Percentiles rank a stretch among this genome's conserved stretches.
phyloP scores from a whole-genome alignment of 1,140 invertebrate genomes.

The Drosophila athabasca region DNA sequence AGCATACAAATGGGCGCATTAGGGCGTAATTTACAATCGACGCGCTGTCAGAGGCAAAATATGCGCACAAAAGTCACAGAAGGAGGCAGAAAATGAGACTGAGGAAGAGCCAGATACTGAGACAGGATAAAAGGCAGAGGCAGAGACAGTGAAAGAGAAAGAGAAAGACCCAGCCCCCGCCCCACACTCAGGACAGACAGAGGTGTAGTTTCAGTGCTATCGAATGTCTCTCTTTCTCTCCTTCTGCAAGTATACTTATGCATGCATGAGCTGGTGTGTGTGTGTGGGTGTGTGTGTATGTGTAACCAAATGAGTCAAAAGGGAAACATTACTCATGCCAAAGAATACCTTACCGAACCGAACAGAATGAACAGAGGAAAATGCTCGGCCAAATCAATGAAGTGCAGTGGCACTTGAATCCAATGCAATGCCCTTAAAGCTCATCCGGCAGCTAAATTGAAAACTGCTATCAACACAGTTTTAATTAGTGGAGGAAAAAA shows the following conservation, averaged over 20 bases:
- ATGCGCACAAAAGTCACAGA: slow-evolving; percentile 49
- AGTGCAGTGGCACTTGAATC: slow-evolving; percentile 1
- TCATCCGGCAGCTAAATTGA: slow-evolving; percentile 46
- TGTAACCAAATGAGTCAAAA: slow-evolving; percentile 78
- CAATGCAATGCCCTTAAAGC: slow-evolving; percentile 6
- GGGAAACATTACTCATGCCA: slow-evolving; percentile 78
- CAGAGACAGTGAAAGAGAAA: slow-evolving; percentile 17
- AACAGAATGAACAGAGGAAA: not conserved
- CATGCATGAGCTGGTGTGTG: slow-evolving; percentile 30
- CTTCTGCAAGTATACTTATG: slow-evolving; percentile 31
- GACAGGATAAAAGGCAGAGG: not conserved
- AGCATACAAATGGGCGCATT: slow-evolving; percentile 82
- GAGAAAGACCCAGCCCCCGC: not conserved
- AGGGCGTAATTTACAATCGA: slow-evolving; percentile 79
- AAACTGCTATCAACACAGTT: slow-evolving; percentile 68
- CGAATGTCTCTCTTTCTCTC: too few relatives aligned
- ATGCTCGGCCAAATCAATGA: slow-evolving; percentile 5
- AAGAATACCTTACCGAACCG: slow-evolving; percentile 23
- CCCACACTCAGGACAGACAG: slow-evolving; percentile 2
- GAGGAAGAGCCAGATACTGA: not conserved
- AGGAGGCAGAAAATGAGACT: slow-evolving; percentile 13
- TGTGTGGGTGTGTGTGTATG: slow-evolving; percentile 24
- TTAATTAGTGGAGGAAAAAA: slow-evolving; percentile 63
- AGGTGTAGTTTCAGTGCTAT: slow-evolving; percentile 47
- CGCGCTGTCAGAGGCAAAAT: slow-evolving; percentile 57